Conservation (phyloP, 30 jellyfish, hydroid and myxozoan genomes). For the Aurelia aurita complex sp. Pacific region DNA sequence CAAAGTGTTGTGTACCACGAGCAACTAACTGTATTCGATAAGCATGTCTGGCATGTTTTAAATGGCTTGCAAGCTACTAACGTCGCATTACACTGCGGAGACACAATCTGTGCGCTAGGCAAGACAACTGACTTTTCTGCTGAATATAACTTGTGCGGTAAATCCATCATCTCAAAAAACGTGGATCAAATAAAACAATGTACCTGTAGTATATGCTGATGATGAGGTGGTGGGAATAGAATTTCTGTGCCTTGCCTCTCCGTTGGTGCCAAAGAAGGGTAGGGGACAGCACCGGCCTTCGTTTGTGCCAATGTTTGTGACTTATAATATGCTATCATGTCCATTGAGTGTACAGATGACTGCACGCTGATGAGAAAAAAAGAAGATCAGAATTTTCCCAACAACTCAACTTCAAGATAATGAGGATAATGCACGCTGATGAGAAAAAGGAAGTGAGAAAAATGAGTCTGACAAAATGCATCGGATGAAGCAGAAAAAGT, state of each 20-base stretch:
- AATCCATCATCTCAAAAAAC: no score
- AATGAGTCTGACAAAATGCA: no score
- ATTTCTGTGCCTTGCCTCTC: slow-evolving; percentile 72
- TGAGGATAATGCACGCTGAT: no score
- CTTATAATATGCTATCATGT: slow-evolving; percentile 91
- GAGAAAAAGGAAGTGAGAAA: no score
- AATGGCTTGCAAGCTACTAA: slow-evolving; percentile 29
- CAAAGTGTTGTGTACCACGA: slow-evolving; percentile 58
- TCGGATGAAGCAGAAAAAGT: no score
- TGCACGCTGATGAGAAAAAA: slow-evolving; percentile 76
- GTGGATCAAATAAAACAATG: not conserved
- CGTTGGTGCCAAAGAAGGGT: slow-evolving; percentile 39
- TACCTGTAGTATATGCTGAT: slow-evolving; percentile 56
- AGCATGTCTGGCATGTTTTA: slow-evolving; percentile 49
- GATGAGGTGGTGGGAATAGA: slow-evolving; percentile 37
- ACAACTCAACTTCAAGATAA: no score
- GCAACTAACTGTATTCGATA: slow-evolving; percentile 48
- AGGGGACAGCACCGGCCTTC: slow-evolving; percentile 71
- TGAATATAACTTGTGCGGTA: no score
- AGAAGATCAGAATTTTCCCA: no score
- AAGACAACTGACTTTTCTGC: no score
- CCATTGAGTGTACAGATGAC: slow-evolving; percentile 91
- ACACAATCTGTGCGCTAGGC: no score
- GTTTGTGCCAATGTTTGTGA: slow-evolving; percentile 95
- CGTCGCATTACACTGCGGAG: not conserved